Conservation (phyloP, 1,140 invertebrate species). For the Drosophila littoralis region DNA sequence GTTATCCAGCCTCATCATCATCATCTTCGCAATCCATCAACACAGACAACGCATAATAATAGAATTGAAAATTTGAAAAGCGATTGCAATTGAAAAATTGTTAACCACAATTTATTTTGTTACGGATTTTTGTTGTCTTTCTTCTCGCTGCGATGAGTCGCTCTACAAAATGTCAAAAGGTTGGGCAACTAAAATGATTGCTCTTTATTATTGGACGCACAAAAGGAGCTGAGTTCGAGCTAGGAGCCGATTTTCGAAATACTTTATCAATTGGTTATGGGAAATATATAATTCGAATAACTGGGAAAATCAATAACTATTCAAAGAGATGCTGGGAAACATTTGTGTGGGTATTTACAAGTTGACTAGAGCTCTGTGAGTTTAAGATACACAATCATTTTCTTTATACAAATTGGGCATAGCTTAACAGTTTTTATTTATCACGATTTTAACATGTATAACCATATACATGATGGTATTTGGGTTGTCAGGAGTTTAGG, state of each 20-base stretch:
- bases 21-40: conserved; percentile 42
- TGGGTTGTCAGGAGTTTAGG: too few relatives aligned
- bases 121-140: conserved; percentile 33
- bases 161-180: conserved; percentile 64
- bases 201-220: conserved; percentile 16
- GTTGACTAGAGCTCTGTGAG: too few relatives aligned
- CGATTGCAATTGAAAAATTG: conserved; percentile 72
- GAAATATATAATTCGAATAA: neutral
- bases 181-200: conserved; percentile 57
- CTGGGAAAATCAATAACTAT: neutral
- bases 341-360: too few relatives aligned
- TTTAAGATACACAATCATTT: too few relatives aligned
- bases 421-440: too few relatives aligned
- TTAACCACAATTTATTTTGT: conserved; percentile 58
- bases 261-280: conserved; percentile 20
- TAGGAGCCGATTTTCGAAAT: conserved; percentile 14
- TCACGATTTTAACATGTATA: too few relatives aligned
- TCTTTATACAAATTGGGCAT: too few relatives aligned
- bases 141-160: conserved; percentile 25
- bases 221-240: conserved; percentile 27
- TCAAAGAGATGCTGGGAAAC: too few relatives aligned
- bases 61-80: conserved; percentile 63
- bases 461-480: too few relatives aligned
- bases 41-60: conserved; percentile 60
- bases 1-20: conserved; percentile 33